Conservation (phyloP, 2,113 vertebrate genomes). For the Triplophysa rosa region DNA sequence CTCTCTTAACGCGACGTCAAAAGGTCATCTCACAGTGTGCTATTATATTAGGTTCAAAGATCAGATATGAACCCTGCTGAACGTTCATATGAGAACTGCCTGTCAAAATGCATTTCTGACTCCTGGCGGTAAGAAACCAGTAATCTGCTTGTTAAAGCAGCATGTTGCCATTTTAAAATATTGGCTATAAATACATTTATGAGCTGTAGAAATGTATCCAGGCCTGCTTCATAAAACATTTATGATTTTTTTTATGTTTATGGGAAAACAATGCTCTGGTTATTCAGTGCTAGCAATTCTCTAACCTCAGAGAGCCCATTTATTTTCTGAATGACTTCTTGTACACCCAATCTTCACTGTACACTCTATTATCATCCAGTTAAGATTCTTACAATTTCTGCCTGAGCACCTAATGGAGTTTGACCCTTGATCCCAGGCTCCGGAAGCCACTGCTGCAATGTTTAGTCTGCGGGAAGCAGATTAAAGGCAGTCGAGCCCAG, state of each 20-base stretch:
- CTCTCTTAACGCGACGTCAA: background rate
- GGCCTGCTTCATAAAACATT: no score
- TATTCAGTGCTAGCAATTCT: background rate
- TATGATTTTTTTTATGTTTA: no score
- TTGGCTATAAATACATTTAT: no score
- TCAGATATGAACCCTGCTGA: conserved; percentile 3
- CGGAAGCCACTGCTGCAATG: background rate
- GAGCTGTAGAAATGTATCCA: no score
- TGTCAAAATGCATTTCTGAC: background rate
- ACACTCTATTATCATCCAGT: background rate
- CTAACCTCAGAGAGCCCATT: background rate
- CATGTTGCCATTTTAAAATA: no score
- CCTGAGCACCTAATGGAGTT: background rate
- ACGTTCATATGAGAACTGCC: background rate
- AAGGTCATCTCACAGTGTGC: conserved; percentile 15
- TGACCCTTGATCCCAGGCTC: background rate
- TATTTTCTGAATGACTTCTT: background rate
- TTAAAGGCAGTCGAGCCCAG: background rate
- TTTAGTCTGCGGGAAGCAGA: background rate
- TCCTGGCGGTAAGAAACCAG: no score
- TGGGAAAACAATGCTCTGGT: no score
- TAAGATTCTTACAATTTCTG: background rate
- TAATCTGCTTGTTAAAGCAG: no score
- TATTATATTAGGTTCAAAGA: background rate
- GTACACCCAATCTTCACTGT: background rate